phyloP scores from a whole-genome alignment of 92 coral and sea anemone species.

The Porites rus region DNA sequence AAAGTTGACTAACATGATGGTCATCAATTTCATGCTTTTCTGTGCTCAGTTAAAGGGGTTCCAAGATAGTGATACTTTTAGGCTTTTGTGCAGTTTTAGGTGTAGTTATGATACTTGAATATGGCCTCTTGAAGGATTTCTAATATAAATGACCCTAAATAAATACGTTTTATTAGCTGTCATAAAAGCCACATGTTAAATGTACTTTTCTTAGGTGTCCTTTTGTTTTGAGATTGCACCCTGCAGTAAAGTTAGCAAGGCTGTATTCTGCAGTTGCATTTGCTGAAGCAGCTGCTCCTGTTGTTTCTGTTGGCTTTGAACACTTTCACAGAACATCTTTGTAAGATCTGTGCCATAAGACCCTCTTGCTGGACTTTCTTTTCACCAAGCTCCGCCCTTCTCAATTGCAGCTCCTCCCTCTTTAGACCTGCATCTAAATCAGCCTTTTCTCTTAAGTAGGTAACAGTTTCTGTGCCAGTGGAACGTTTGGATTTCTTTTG shows the following conservation, averaged over 20 bases:
- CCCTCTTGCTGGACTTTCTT: too few species aligned
- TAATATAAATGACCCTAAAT: neutral
- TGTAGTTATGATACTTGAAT: neutral
- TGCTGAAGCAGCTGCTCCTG: too few species aligned
- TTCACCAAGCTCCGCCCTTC: constrained; percentile 38
- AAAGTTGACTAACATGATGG: neutral
- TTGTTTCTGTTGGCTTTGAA: too few species aligned
- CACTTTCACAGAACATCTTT: neutral
- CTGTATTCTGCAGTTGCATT: constrained; percentile 16
- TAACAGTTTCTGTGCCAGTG: neutral
- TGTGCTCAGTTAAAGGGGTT: neutral
- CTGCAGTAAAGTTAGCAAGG: constrained; percentile 46
- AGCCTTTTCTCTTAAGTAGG: constrained; percentile 42
- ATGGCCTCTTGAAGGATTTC: neutral
- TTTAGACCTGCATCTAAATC: constrained; percentile 38
- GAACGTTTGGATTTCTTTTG: constrained; percentile 36
- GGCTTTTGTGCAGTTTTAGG: neutral
- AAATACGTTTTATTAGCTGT: neutral
- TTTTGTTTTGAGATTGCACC: constrained; percentile 6
- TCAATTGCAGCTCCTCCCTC: constrained; percentile 54
- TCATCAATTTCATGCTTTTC: neutral
- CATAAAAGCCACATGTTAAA: neutral
- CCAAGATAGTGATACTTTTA: neutral
- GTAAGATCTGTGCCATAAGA: constrained; percentile 42
- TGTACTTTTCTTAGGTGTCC: neutral